Conservation (phyloP, 2,113 vertebrate genomes). For the Gallinago undulata region DNA sequence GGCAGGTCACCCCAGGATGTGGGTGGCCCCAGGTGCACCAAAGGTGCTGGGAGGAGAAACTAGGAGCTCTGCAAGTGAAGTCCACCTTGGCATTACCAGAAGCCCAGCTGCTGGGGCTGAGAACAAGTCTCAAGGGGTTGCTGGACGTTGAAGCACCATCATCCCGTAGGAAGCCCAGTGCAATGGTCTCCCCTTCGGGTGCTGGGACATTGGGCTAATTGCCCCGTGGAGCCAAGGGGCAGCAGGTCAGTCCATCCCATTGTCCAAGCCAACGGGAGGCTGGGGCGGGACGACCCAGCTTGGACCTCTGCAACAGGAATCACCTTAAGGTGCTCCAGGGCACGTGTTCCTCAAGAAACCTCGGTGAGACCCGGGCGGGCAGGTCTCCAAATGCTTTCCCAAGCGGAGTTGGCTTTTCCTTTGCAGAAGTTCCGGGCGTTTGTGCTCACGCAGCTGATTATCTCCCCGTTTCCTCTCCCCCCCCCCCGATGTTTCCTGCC, state of each 20-base stretch:
- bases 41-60: background rate
- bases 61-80: background rate
- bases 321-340: background rate
- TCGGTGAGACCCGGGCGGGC: background rate
- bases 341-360: background rate
- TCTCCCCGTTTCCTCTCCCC: constrained; percentile 3
- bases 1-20: fast-evolving
- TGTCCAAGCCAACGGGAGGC: background rate
- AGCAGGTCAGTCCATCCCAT: background rate
- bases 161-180: background rate
- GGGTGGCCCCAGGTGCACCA: background rate
- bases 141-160: background rate
- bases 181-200: background rate
- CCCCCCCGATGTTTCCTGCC: constrained; percentile 51
- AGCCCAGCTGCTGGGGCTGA: background rate
- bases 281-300: background rate
- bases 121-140: background rate
- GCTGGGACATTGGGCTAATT: background rate
- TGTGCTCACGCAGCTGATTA: constrained; percentile 7
- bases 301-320: background rate
- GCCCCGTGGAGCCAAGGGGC: background rate
- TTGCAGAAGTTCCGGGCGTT: background rate
- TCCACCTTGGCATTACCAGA: background rate
- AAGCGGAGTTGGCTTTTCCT: background rate
- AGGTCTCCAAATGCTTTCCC: background rate